A percentile compares a stretch with the other conserved stretches of the same genome.
These are phyloP conservation scores for Kradibia gibbosae DNA, from an alignment of 1,140 invertebrate species.

Conservation along the genomic window DNA sequence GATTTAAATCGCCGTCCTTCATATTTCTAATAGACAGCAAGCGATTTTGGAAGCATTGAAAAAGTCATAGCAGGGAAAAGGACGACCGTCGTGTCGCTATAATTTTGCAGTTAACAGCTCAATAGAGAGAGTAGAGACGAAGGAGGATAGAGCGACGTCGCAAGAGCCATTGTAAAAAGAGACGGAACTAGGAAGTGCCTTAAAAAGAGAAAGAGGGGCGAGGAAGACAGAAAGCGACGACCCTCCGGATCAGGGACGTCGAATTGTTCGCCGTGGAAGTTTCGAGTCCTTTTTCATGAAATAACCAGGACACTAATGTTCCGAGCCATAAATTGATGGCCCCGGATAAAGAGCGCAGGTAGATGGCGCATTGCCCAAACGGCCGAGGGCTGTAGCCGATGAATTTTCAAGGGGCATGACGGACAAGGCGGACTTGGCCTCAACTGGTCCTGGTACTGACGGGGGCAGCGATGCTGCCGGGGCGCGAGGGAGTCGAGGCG, in stretches of 20 bases:
- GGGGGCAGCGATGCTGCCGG: too few species aligned
- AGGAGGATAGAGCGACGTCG: slow-evolving; percentile 35
- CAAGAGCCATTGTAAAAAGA: slow-evolving; percentile 19
- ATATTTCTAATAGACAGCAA: slow-evolving; percentile 34
- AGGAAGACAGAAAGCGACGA: slow-evolving; percentile 16
- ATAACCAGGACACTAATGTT: slow-evolving; percentile 56
- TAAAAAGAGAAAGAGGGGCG: slow-evolving; percentile 12
- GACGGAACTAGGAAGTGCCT: slow-evolving; percentile 32
- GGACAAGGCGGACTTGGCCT: too few species aligned
- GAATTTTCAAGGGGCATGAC: slow-evolving; percentile 54
- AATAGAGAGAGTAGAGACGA: slow-evolving; percentile 40
- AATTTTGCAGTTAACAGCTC: slow-evolving; percentile 52
- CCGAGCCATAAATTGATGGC: slow-evolving; percentile 55
- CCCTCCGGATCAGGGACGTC: slow-evolving; percentile 42
- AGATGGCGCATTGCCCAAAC: slow-evolving; percentile 64
- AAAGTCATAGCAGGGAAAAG: slow-evolving; percentile 38
- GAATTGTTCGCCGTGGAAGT: slow-evolving; percentile 42
- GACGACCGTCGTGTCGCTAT: slow-evolving; percentile 45
- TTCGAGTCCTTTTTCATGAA: slow-evolving; percentile 50
- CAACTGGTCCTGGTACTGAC: too few species aligned
- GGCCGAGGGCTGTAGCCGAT: slow-evolving; percentile 57
- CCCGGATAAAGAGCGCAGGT: slow-evolving; percentile 55
- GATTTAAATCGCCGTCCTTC: slow-evolving; percentile 10
- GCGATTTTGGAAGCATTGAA: slow-evolving; percentile 30
- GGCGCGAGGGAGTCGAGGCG: too few species aligned